Conservation (phyloP, 2,888 invertebrate genomes). For the Tryphoninae sp. region DNA sequence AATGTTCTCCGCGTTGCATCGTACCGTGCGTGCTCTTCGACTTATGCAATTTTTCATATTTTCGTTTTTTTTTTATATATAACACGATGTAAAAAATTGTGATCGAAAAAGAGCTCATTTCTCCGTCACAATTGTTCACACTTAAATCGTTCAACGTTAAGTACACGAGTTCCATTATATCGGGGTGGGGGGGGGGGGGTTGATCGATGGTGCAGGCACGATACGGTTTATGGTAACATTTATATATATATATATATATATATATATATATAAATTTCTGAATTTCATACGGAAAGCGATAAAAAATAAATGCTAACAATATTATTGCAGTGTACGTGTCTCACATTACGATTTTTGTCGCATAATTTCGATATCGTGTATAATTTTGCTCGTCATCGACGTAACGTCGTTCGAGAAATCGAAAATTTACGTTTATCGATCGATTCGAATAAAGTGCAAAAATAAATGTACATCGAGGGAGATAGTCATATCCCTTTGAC, state of each 20-base stretch:
- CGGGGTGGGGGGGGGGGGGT: no score
- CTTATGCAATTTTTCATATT: neutral
- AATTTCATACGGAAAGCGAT: no score
- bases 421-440: constrained; percentile 32
- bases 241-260: no score
- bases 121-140: constrained; percentile 42
- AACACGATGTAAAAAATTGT: constrained; percentile 35
- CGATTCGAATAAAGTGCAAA: constrained; percentile 33
- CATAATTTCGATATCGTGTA: neutral
- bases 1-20: constrained; percentile 20
- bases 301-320: no score
- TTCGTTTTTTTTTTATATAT: neutral
- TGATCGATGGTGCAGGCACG: no score
- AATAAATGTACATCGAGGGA: no score
- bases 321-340: no score
- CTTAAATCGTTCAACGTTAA: no score
- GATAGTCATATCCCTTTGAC: no score
- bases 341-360: neutral
- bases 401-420: neutral
- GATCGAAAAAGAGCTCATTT: constrained; percentile 58
- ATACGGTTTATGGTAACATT: no score
- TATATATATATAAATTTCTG: no score
- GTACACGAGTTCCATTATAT: no score
- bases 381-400: neutral
- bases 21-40: constrained; percentile 5